Conservation (phyloP, 2,113 vertebrate species). For the Brachionichthys hirsutus region DNA sequence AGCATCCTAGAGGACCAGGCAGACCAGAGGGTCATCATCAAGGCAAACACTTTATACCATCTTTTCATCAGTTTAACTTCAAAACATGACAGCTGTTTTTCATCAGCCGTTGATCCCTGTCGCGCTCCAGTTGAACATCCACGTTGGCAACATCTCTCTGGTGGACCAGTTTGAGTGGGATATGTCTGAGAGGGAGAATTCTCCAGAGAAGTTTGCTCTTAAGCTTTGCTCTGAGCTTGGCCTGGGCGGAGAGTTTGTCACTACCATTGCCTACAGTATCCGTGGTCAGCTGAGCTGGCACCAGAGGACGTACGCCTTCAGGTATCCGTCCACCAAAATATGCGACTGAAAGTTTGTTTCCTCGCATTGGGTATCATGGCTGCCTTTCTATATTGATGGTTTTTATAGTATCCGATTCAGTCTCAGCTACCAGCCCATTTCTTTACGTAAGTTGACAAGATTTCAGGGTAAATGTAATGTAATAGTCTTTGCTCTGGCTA, state of each 20-base stretch:
- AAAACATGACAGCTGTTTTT: fast-evolving
- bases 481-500: too few relatives aligned
- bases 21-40: constrained; percentile 97
- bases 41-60: constrained; percentile 73
- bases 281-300: constrained; percentile 96
- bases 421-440: too few relatives aligned
- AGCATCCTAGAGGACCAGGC: constrained; percentile 96
- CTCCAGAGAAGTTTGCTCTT: too few relatives aligned
- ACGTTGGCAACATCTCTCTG: constrained; percentile 97
- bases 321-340: constrained; percentile 68
- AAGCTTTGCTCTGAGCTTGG: too few relatives aligned
- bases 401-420: too few relatives aligned
- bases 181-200: constrained; percentile 66
- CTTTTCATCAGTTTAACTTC: not conserved
- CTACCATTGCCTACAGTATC: too few relatives aligned
- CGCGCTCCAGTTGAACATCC: constrained; percentile 87
- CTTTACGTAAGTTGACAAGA: too few relatives aligned
- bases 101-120: not conserved
- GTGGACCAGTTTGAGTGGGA: constrained; percentile 99
- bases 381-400: not conserved
- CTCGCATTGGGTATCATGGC: not conserved
- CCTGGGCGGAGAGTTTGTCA: constrained; percentile 90
- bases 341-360: too few relatives aligned
- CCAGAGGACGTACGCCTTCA: constrained; percentile 99
- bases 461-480: too few relatives aligned